phyloP scores from a whole-genome alignment of 2,113 vertebrate genomes.

The Rutilus rutilus region DNA sequence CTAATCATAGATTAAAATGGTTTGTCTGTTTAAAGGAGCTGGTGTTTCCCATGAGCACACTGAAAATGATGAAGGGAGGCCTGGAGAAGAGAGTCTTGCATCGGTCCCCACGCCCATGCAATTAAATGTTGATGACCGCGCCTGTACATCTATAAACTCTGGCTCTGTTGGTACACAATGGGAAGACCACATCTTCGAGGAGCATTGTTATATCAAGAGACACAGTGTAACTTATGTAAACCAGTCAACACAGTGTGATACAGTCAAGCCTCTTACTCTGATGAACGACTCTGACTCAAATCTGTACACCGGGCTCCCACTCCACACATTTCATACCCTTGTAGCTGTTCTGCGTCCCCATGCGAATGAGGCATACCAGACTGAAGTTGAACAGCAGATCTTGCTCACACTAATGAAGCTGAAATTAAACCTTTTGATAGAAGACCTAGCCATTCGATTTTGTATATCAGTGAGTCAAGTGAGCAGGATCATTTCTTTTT shows the following conservation, averaged over 20 bases:
- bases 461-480: not conserved
- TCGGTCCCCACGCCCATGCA: too few species aligned
- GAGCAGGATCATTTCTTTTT: not conserved
- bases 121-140: too few species aligned
- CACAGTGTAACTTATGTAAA: not conserved
- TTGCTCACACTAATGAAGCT: not conserved
- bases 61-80: not conserved
- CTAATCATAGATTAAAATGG: too few species aligned
- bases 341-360: not conserved
- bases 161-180: not conserved
- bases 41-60: not conserved
- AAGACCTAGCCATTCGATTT: not conserved
- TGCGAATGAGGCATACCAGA: not conserved
- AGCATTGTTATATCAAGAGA: not conserved
- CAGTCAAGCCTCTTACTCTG: too few species aligned
- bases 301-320: too few species aligned
- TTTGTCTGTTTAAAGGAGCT: not conserved
- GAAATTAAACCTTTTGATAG: not conserved
- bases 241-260: too few species aligned
- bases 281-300: too few species aligned
- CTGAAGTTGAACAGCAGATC: not conserved
- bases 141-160: too few species aligned
- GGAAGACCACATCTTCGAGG: not conserved
- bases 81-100: too few species aligned
- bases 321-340: not conserved